phyloP scores from a whole-genome alignment of 1,140 invertebrate genomes.

The Solenopsis fugax region DNA sequence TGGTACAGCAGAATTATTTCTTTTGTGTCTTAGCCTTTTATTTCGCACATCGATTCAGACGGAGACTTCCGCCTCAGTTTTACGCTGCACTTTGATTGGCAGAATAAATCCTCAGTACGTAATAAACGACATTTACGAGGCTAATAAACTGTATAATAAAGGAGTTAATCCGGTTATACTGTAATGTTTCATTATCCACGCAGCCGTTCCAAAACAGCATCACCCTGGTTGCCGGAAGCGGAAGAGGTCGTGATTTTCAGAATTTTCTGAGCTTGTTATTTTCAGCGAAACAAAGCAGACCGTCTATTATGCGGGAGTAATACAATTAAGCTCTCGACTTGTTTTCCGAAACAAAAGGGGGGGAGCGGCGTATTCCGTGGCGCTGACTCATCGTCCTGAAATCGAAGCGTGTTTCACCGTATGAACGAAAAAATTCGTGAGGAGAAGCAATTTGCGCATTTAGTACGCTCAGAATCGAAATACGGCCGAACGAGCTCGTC shows the following conservation, averaged over 20 bases:
- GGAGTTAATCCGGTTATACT: constrained; percentile 59
- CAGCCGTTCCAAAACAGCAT: constrained; percentile 41
- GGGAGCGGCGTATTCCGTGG: constrained; percentile 7
- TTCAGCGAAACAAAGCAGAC: constrained; percentile 54
- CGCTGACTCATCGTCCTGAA: constrained; percentile 40
- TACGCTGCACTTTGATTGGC: constrained; percentile 40
- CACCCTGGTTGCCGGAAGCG: background rate
- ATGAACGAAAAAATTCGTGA: constrained; percentile 49
- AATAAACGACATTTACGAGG: constrained; percentile 64
- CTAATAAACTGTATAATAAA: constrained; percentile 66
- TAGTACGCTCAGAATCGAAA: constrained; percentile 22
- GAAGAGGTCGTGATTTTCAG: constrained; percentile 59
- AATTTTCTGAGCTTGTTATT: constrained; percentile 69
- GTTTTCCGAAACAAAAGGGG: constrained; percentile 51
- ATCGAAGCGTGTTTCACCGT: constrained; percentile 43
- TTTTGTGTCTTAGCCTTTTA: background rate
- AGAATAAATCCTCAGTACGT: constrained; percentile 58
- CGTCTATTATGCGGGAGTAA: constrained; percentile 52
- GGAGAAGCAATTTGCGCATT: constrained; percentile 52
- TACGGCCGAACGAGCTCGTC: constrained; percentile 20
- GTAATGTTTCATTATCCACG: constrained; percentile 61
- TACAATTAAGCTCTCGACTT: constrained; percentile 60
- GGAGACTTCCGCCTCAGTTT: constrained; percentile 6
- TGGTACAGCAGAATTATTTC: no score
- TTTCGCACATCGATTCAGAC: constrained; percentile 1